Base-by-base conservation (phyloP, 1,140 invertebrate genomes). In the Riptortus pedestris region DNA sequence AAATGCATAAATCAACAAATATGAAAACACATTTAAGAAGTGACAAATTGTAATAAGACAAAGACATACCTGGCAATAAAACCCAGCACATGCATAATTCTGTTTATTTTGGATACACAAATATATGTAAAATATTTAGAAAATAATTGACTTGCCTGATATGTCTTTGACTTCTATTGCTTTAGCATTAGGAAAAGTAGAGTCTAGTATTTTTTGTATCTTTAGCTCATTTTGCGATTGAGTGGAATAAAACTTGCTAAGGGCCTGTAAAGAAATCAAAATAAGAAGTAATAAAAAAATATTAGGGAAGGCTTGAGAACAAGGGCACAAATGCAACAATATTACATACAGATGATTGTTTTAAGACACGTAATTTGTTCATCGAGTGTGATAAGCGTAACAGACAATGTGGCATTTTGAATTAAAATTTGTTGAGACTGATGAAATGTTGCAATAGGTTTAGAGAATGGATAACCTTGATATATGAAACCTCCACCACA, bases 151-250 rank as follows among this genome's bases (percentile, higher is more conserved):
- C 61, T 58, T 31, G 67, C 67, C 67, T 51, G 67, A 68, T 18
- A 67, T 60, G 51, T 68, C 67, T 27, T 43, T 18, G 12, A 68
- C 67, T 62, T 68, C 66, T 24, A 68, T 67, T n/a, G 51, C 57
- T 57, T 68, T 65, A 2, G 67, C 67, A 11, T 65, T 59, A 9
- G 67, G 67, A 65, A 68, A 68, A 14, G 38, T 51, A 2, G 11
- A n/a, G 1, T 55, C 31, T 24, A 68, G 33, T 20, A 67, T 62
- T 22, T 24, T n/a, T 26, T 67, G 64, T n/a, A 68, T 24, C 58
- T 58, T 65, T 24, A 27, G 33, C 61, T 68, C 67, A 27, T 55
- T 55, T 24, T 24, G 51, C 3, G 20, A 24, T 24, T 14, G 20
- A 7, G 18, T 24, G 26, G 51, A 55, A 22, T 7, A 55, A 55